Conservation (phyloP, 2,888 invertebrate species). For the Carcina quercana region DNA sequence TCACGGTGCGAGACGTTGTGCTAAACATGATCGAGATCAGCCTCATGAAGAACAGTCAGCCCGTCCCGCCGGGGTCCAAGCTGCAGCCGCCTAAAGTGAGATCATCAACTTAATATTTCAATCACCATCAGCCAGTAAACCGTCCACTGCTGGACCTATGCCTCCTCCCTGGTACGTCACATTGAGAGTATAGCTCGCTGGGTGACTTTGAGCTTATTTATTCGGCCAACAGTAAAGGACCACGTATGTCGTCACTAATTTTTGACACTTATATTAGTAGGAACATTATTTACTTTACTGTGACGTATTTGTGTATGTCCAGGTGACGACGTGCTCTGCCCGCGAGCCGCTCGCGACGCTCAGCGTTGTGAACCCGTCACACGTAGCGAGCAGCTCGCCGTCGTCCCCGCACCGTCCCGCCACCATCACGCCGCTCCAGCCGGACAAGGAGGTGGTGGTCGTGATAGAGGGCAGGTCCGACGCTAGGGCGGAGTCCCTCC, state of each 20-base stretch:
- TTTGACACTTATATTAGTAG: too few species aligned
- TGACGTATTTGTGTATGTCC: too few species aligned
- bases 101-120: too few species aligned
- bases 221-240: too few species aligned
- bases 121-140: too few species aligned
- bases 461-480: slow-evolving; percentile 35
- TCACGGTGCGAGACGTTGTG: slow-evolving; percentile 88
- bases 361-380: slow-evolving; percentile 77
- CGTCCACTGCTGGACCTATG: too few species aligned
- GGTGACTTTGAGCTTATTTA: too few species aligned
- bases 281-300: too few species aligned
- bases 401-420: slow-evolving; percentile 55
- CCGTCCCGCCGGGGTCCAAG: slow-evolving; percentile 45
- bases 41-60: slow-evolving; percentile 78
- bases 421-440: slow-evolving; percentile 75
- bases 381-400: slow-evolving; percentile 42
- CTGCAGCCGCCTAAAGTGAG: slow-evolving; percentile 40
- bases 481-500: slow-evolving; percentile 40
- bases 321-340: slow-evolving; percentile 34
- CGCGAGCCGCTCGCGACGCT: slow-evolving; percentile 77
- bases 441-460: slow-evolving; percentile 78
- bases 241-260: too few species aligned
- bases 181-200: too few species aligned
- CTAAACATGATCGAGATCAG: slow-evolving; percentile 88
- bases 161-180: too few species aligned